Evolutionary conservation across 2,113 vertebrate genomes (phyloP).

Genomic region (Sapajus apella): DNA sequence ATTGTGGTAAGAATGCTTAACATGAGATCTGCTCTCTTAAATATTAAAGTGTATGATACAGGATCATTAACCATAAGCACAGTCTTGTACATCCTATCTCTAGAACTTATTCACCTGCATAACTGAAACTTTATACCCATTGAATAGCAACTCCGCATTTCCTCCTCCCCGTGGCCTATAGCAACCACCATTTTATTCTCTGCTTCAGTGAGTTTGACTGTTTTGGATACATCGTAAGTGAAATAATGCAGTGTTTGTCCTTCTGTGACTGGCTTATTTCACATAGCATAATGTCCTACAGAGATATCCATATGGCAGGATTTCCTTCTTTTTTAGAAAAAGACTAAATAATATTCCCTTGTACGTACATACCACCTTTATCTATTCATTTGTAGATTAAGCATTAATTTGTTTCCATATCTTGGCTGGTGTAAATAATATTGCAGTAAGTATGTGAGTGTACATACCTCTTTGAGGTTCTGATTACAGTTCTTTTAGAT

Average conservation of each 20-base stretch:
- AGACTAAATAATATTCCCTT: background rate
- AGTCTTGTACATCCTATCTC: background rate
- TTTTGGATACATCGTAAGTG: background rate
- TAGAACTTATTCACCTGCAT: background rate
- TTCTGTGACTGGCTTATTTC: background rate
- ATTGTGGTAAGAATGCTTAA: background rate
- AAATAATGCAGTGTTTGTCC: background rate
- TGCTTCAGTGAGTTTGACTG: background rate
- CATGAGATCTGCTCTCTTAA: background rate
- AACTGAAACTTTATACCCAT: background rate
- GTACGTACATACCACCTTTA: background rate
- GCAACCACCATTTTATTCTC: background rate
- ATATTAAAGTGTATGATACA: background rate
- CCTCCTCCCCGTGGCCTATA: background rate
- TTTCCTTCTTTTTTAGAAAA: background rate
- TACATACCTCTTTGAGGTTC: background rate
- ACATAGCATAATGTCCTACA: background rate
- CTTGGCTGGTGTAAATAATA: background rate
- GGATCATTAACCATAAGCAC: background rate
- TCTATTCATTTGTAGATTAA: background rate
- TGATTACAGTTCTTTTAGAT: background rate
- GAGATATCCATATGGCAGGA: too few relatives aligned
- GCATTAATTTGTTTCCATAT: background rate
- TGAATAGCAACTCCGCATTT: background rate
- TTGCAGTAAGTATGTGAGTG: background rate